Evolutionary conservation across 1,140 invertebrate species (phyloP).

Genomic region (Atta cephalotes): DNA sequence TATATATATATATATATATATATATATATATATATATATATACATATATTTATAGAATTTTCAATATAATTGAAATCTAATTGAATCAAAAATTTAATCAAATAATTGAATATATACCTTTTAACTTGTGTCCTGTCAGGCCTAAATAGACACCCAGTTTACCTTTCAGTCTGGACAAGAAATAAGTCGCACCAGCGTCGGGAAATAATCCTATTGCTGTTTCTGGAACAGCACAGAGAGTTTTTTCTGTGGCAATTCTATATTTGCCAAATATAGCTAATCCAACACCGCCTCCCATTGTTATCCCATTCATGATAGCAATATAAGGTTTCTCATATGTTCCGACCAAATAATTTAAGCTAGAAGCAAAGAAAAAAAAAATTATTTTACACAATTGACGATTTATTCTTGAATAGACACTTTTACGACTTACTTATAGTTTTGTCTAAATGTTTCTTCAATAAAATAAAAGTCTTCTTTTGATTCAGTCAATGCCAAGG

Average conservation of each 20-base stretch:
- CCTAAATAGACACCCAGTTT: conserved; percentile 97
- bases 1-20: too few relatives aligned
- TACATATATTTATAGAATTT: neutral
- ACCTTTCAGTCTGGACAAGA: conserved; percentile 94
- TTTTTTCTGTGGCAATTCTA: conserved; percentile 96
- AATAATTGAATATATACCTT: conserved; percentile 76
- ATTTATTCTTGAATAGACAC: neutral
- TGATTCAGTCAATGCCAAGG: conserved; percentile 88
- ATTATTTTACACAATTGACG: neutral
- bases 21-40: too few relatives aligned
- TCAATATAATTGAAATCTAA: neutral
- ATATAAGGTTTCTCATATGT: conserved; percentile 96
- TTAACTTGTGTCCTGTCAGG: conserved; percentile 93
- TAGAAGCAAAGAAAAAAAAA: conserved; percentile 7
- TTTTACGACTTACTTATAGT: conserved; percentile 88
- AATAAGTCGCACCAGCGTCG: conserved; percentile 98
- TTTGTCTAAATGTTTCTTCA: conserved; percentile 95
- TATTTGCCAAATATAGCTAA: conserved; percentile 97
- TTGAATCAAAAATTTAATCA: too few relatives aligned
- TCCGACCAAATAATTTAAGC: conserved; percentile 89
- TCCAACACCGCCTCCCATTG: conserved; percentile 99
- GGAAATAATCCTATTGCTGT: conserved; percentile 97
- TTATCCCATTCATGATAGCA: conserved; percentile 97
- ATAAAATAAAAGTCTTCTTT: conserved; percentile 87
- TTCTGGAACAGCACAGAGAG: conserved; percentile 99